Percentiles rank a stretch among this genome's conserved stretches.
phyloP scores from a whole-genome alignment of 2,797 vertebrate species.

The Lacerta viridis region DNA sequence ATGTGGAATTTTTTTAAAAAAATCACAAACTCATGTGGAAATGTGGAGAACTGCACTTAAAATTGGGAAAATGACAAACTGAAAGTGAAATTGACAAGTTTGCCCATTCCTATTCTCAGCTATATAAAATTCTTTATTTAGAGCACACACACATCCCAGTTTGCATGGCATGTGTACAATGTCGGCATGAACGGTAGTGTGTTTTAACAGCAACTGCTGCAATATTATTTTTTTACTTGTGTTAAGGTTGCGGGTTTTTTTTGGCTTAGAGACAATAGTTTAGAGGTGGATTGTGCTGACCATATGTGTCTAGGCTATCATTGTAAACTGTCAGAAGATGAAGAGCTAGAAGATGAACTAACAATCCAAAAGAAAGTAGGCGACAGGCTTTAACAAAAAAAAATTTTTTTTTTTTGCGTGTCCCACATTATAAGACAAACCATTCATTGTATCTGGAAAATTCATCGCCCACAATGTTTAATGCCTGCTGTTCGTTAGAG shows the following conservation, averaged over 20 bases:
- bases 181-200: not conserved
- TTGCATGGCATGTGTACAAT: not conserved
- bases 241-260: not conserved
- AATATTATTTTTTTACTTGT: too few relatives aligned
- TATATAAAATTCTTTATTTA: not conserved
- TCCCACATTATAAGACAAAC: not conserved
- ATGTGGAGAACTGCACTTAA: too few relatives aligned
- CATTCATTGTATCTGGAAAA: conserved; percentile 41
- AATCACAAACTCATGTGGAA: too few relatives aligned
- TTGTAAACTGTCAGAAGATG: not conserved
- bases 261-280: not conserved
- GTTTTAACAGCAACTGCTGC: not conserved
- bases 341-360: conserved; percentile 17
- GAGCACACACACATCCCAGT: not conserved
- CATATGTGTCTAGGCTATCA: not conserved
- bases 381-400: not conserved
- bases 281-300: not conserved
- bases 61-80: too few relatives aligned
- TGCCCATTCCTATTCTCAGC: not conserved
- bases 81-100: too few relatives aligned
- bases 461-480: conserved; percentile 23
- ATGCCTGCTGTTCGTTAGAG: conserved; percentile 18
- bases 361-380: not conserved
- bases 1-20: too few relatives aligned
- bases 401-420: not conserved